phyloP scores from a whole-genome alignment of 2,113 vertebrate genomes.

The Microtus richardsoni region DNA sequence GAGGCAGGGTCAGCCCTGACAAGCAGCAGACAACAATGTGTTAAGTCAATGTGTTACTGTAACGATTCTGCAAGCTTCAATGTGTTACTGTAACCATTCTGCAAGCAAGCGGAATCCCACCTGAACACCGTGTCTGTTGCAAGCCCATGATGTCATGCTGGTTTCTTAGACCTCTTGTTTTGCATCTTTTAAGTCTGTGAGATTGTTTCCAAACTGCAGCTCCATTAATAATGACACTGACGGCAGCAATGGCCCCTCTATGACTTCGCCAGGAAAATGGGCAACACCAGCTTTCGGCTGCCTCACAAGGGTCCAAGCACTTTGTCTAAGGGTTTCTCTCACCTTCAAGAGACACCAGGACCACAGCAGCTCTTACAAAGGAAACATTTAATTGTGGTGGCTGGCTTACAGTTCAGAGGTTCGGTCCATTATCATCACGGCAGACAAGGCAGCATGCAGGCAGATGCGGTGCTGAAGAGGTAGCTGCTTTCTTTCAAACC shows the following conservation, averaged over 20 bases:
- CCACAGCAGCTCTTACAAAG: neutral
- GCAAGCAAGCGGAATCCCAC: neutral
- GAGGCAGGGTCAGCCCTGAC: neutral
- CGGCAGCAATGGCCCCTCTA: neutral
- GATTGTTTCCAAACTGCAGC: conserved; percentile 19
- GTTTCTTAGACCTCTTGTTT: neutral
- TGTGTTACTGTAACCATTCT: neutral
- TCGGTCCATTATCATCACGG: neutral
- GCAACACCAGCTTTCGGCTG: neutral
- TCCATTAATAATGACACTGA: neutral
- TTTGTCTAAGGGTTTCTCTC: neutral
- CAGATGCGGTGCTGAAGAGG: neutral
- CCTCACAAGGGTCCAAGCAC: neutral
- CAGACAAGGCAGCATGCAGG: neutral
- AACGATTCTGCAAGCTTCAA: neutral
- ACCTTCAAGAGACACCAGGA: neutral
- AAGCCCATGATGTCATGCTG: neutral
- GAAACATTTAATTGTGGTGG: neutral
- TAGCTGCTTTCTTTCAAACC: neutral
- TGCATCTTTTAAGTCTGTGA: neutral
- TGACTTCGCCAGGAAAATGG: conserved; percentile 8
- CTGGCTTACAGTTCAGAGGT: neutral
- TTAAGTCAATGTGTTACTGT: neutral
- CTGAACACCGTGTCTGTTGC: neutral
- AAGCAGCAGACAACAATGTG: neutral